phyloP scores from a whole-genome alignment of 2,888 invertebrate genomes.

The Clitarchus hookeri region DNA sequence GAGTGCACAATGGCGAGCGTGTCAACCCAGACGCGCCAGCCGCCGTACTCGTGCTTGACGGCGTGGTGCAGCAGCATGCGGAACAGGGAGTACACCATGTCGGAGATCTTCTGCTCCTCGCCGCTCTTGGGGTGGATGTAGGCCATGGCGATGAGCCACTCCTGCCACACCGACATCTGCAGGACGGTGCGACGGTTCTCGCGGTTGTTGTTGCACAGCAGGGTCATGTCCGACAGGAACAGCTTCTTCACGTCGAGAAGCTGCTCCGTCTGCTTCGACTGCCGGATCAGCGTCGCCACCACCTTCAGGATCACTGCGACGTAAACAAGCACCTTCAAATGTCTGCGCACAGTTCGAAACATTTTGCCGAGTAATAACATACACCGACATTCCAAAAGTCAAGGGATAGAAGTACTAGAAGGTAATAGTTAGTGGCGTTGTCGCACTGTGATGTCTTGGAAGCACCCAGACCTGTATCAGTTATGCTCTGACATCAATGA shows the following conservation, averaged over 20 bases:
- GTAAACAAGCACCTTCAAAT: neutral
- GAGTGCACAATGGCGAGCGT: conserved; percentile 99
- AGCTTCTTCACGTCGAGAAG: conserved; percentile 91
- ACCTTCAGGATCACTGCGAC: conserved; percentile 95
- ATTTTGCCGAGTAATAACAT: too few relatives aligned
- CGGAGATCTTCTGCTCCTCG: conserved; percentile 95
- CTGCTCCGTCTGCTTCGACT: conserved; percentile 93
- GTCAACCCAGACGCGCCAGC: conserved; percentile 99
- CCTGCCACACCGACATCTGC: conserved; percentile 99
- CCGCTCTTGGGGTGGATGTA: conserved; percentile 95
- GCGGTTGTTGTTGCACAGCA: conserved; percentile 93
- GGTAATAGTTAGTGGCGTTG: too few relatives aligned
- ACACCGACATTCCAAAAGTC: too few relatives aligned
- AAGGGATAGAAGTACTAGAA: too few relatives aligned
- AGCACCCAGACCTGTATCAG: too few relatives aligned
- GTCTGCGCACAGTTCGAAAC: too few relatives aligned
- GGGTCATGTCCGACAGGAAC: conserved; percentile 98
- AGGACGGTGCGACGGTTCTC: conserved; percentile 96
- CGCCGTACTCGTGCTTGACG: conserved; percentile 98
- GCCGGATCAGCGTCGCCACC: conserved; percentile 93
- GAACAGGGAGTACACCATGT: conserved; percentile 97
- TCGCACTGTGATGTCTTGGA: too few relatives aligned
- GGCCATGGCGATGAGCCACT: conserved; percentile 98
- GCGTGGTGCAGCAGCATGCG: conserved; percentile 98
- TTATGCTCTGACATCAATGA: too few relatives aligned